Conservation (phyloP, 2,113 vertebrate species). For the Otis tarda region DNA sequence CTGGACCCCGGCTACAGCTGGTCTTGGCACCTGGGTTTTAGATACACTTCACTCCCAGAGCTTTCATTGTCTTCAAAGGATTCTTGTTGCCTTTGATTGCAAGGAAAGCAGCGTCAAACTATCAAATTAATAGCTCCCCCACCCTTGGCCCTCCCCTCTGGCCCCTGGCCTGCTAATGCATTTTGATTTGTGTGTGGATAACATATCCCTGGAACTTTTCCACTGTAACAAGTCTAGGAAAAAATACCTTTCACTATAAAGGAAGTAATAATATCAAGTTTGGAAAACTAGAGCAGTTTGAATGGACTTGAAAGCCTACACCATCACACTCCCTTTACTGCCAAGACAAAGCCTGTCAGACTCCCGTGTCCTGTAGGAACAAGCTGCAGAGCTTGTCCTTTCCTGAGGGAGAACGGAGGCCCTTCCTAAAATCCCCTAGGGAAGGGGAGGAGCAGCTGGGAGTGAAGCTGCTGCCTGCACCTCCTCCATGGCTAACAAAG, state of each 20-base stretch:
- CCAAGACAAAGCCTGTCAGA: conserved; percentile 49
- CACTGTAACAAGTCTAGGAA: conserved; percentile 58
- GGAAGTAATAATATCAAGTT: conserved; percentile 76
- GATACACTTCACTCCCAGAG: not conserved
- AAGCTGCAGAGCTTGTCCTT: not conserved
- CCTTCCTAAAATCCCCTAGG: not conserved
- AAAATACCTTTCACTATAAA: conserved; percentile 56
- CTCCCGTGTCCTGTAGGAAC: conserved; percentile 3
- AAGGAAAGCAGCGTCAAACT: not conserved
- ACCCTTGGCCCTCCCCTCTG: conserved; percentile 4
- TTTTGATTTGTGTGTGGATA: conserved; percentile 34
- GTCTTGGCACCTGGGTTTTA: not conserved
- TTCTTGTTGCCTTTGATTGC: not conserved
- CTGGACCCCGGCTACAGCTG: accelerated
- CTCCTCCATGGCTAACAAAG: not conserved
- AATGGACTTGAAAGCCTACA: conserved; percentile 64
- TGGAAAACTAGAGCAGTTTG: conserved; percentile 62
- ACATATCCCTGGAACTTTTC: conserved; percentile 60
- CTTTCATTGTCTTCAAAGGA: not conserved
- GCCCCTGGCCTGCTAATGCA: conserved; percentile 27
- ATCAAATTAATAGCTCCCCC: not conserved
- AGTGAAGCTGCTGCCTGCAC: not conserved
- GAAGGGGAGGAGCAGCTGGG: not conserved
- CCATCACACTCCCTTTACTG: conserved; percentile 3
- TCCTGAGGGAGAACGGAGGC: conserved; percentile 25